A percentile compares a stretch with the other conserved stretches of the same genome.
Evolutionary conservation across 2,113 vertebrate genomes (phyloP).

Genomic region (Galbula dea): DNA sequence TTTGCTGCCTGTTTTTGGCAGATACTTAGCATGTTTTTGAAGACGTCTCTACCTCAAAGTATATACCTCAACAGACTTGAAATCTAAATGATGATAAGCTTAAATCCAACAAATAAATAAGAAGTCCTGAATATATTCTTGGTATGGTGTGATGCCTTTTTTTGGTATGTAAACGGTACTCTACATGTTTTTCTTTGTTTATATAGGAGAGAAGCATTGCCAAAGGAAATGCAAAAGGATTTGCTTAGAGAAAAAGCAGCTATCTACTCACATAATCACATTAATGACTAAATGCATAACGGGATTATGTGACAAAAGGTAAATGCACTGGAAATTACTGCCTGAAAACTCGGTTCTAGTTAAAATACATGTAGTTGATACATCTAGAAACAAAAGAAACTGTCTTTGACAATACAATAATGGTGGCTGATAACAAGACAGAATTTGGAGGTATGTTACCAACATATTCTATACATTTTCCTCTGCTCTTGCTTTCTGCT

Average conservation of each 20-base stretch:
- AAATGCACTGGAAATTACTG: not conserved
- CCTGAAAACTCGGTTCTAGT: not conserved
- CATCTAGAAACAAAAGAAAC: not conserved
- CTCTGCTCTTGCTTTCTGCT: not conserved
- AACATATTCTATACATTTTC: not conserved
- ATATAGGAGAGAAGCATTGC: not conserved
- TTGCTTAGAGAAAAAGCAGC: not conserved
- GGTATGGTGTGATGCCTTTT: not conserved
- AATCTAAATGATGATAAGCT: not conserved
- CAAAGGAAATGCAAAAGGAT: not conserved
- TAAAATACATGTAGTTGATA: not conserved
- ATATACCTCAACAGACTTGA: not conserved
- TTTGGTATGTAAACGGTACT: not conserved
- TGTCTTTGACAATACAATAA: not conserved
- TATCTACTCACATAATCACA: not conserved
- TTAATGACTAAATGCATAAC: not conserved
- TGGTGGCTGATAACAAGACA: not conserved
- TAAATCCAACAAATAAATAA: not conserved
- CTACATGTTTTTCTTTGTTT: not conserved
- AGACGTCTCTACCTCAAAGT: not conserved
- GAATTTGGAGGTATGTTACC: not conserved
- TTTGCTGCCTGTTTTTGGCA: not conserved
- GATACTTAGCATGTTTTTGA: not conserved
- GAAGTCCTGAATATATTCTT: not conserved
- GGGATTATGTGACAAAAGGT: not conserved